Evolutionary conservation across 2,113 vertebrate species (phyloP).

Genomic region (Grallaria varia): DNA sequence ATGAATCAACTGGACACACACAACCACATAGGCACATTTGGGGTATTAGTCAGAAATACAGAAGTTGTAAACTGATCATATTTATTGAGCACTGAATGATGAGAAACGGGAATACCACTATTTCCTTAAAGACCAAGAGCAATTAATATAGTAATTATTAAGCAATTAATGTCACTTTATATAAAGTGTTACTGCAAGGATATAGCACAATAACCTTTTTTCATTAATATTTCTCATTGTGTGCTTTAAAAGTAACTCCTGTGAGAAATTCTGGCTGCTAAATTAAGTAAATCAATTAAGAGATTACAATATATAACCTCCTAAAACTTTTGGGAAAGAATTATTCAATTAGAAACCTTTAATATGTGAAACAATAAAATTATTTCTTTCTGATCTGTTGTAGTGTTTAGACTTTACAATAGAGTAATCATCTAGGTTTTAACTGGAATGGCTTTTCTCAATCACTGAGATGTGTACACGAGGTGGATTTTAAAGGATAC

Average conservation of each 20-base stretch:
- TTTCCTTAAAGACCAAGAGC: constrained; percentile 16
- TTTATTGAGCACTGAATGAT: constrained; percentile 23
- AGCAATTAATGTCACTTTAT: constrained; percentile 51
- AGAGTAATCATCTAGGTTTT: neutral
- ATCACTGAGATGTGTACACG: neutral
- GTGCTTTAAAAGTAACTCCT: constrained; percentile 32
- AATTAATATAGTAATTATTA: constrained; percentile 36
- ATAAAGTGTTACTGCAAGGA: neutral
- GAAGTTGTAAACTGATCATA: neutral
- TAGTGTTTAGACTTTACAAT: neutral
- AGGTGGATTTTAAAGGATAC: neutral
- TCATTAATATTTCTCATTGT: neutral
- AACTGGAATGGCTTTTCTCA: neutral
- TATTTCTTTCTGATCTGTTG: neutral
- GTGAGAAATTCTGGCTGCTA: neutral
- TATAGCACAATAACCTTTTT: neutral
- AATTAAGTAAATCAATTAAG: constrained; percentile 45
- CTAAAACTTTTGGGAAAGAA: neutral
- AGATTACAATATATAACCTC: neutral
- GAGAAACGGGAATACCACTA: constrained; percentile 12
- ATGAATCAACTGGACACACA: neutral
- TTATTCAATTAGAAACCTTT: neutral
- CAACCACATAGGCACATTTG: neutral
- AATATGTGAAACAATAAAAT: neutral
- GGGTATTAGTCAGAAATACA: neutral